phyloP scores from a whole-genome alignment of 1,140 invertebrate species.

The Hyles euphorbiae region DNA sequence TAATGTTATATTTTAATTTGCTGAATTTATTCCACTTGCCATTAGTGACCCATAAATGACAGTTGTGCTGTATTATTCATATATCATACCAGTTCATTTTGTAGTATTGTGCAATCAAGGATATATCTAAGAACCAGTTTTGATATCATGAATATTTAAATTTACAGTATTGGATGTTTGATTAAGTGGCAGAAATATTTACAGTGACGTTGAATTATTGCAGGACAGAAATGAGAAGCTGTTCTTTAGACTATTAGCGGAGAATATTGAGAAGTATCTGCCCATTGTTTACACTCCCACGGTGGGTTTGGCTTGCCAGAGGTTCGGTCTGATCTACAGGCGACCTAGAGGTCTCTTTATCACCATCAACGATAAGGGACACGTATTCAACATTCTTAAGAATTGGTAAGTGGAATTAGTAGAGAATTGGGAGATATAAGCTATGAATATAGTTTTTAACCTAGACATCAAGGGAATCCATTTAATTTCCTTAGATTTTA shows the following conservation, averaged over 20 bases:
- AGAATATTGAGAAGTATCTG: conserved; percentile 97
- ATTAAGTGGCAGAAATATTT: conserved; percentile 12
- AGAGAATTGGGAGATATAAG: no score
- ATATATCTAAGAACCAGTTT: neutral
- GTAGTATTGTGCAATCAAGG: no score
- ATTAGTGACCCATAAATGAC: no score
- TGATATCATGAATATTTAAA: conserved; percentile 3
- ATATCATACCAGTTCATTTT: neutral
- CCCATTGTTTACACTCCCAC: conserved; percentile 99
- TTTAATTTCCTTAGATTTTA: no score
- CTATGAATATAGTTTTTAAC: no score
- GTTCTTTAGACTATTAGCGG: conserved; percentile 94
- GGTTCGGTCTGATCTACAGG: conserved; percentile 96
- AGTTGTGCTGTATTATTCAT: neutral
- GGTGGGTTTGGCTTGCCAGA: conserved; percentile 97
- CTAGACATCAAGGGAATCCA: no score
- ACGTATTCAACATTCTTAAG: conserved; percentile 91
- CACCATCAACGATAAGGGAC: conserved; percentile 96
- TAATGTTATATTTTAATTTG: no score
- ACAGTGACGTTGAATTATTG: conserved; percentile 50
- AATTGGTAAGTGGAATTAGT: conserved; percentile 82
- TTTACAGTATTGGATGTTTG: neutral
- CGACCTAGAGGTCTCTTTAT: conserved; percentile 96
- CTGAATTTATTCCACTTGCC: no score
- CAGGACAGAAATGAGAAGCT: conserved; percentile 97